Conservation (phyloP, 2,888 invertebrate genomes). For the Miltochrista miniata region DNA sequence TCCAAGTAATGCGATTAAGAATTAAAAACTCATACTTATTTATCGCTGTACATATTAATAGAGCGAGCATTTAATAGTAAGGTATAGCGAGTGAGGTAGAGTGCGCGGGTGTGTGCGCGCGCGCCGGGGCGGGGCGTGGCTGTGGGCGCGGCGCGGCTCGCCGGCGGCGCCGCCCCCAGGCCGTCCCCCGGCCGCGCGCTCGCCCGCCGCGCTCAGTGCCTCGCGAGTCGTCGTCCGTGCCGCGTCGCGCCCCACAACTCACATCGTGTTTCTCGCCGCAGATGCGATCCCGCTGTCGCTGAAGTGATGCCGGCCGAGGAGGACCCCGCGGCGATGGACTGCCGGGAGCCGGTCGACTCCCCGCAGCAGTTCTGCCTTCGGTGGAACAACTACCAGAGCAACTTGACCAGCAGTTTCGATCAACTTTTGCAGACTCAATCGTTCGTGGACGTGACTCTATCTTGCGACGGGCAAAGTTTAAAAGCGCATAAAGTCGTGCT, state of each 20-base stretch:
- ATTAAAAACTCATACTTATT: slow-evolving; percentile 22
- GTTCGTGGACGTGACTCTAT: slow-evolving; percentile 95
- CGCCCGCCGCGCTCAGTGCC: slow-evolving; percentile 59
- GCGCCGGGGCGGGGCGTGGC: slow-evolving; percentile 31
- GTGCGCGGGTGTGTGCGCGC: slow-evolving; percentile 22
- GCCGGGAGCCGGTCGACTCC: slow-evolving; percentile 78
- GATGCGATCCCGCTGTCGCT: slow-evolving; percentile 68
- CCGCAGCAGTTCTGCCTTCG: slow-evolving; percentile 96
- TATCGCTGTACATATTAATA: slow-evolving; percentile 26
- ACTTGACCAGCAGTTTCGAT: slow-evolving; percentile 94
- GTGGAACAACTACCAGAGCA: slow-evolving; percentile 97
- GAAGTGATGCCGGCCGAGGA: slow-evolving; percentile 78
- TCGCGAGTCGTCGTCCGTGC: slow-evolving; percentile 68
- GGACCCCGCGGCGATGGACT: slow-evolving; percentile 75
- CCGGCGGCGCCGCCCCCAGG: slow-evolving; percentile 54
- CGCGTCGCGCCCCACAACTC: slow-evolving; percentile 58
- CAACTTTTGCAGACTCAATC: slow-evolving; percentile 94
- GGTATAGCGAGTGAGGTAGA: slow-evolving; percentile 35
- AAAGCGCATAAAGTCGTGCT: slow-evolving; percentile 97
- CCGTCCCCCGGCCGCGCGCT: slow-evolving; percentile 49
- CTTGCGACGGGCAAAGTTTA: slow-evolving; percentile 95
- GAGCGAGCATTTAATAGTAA: slow-evolving; percentile 36
- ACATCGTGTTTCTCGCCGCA: slow-evolving; percentile 64
- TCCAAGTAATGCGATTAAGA: slow-evolving; percentile 11
- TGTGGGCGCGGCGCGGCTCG: slow-evolving; percentile 47